Percentiles rank a stretch among this genome's conserved stretches.
Evolutionary conservation across 2,888 invertebrate genomes (phyloP).

Genomic region (Drosophila recens): DNA sequence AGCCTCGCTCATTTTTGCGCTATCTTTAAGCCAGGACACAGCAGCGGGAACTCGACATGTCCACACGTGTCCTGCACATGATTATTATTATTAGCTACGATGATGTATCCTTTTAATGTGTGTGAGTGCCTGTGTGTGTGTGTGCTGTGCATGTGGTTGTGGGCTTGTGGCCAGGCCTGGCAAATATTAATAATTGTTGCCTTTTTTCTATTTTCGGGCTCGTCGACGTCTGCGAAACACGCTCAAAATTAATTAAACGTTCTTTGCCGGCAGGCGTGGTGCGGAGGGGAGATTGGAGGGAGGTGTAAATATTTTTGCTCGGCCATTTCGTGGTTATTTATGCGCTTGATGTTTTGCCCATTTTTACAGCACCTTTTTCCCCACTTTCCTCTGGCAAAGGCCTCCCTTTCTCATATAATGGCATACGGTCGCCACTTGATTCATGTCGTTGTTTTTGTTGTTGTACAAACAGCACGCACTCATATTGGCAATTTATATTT

Average conservation of each 20-base stretch:
- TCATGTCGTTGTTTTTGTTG: constrained; percentile 62
- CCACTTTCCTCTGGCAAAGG: not conserved
- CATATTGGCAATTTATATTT: constrained; percentile 82
- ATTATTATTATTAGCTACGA: constrained; percentile 80
- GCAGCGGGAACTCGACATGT: constrained; percentile 7
- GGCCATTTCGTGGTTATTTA: constrained; percentile 82
- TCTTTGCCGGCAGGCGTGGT: constrained; percentile 45
- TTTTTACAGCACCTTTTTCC: constrained; percentile 49
- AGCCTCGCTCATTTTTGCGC: constrained; percentile 47
- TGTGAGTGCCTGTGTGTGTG: constrained; percentile 11
- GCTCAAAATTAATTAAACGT: constrained; percentile 82
- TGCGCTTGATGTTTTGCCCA: constrained; percentile 66
- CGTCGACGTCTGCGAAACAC: constrained; percentile 71
- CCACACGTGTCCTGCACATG: constrained; percentile 64
- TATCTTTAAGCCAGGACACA: constrained; percentile 64
- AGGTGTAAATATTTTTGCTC: constrained; percentile 67
- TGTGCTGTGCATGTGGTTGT: constrained; percentile 16
- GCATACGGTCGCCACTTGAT: constrained; percentile 63
- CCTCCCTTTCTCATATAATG: too few relatives aligned
- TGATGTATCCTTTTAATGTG: constrained; percentile 72
- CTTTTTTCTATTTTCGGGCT: constrained; percentile 56
- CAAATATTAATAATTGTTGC: constrained; percentile 80
- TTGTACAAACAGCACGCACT: constrained; percentile 73
- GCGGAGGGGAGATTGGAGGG: constrained; percentile 7
- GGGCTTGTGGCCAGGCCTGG: constrained; percentile 39